Conservation (phyloP, 2,888 invertebrate species). For the Eristalis pertinax region DNA sequence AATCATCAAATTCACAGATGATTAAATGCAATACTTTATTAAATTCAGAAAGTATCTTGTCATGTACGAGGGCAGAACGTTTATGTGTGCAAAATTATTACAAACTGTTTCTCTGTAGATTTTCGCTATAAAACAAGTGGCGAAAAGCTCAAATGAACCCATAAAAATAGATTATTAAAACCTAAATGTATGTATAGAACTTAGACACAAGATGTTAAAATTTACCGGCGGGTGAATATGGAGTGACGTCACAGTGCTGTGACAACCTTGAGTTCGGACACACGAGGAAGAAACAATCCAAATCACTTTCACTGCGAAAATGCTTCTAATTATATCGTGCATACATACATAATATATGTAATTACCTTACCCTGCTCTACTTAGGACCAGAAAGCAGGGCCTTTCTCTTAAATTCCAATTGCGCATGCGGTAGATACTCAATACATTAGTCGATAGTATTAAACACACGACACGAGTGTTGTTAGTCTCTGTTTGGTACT, state of each 20-base stretch:
- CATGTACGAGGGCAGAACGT: too few relatives aligned
- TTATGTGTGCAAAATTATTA: too few relatives aligned
- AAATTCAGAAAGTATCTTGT: too few relatives aligned
- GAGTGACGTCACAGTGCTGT: background rate
- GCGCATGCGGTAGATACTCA: slow-evolving; percentile 24
- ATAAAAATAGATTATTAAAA: too few relatives aligned
- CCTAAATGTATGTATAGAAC: too few relatives aligned
- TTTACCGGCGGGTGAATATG: background rate
- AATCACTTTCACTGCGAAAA: slow-evolving; percentile 39
- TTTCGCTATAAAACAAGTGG: too few relatives aligned
- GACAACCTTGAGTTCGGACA: slow-evolving; percentile 25
- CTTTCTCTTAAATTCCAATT: slow-evolving; percentile 11
- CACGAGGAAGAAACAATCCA: background rate
- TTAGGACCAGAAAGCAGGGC: background rate
- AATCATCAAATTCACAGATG: too few relatives aligned
- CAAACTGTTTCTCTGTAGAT: too few relatives aligned
- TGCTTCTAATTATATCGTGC: slow-evolving; percentile 37
- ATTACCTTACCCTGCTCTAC: slow-evolving; percentile 10
- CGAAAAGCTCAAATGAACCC: too few relatives aligned
- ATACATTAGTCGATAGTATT: background rate
- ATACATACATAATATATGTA: background rate
- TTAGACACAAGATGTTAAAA: background rate
- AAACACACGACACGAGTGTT: background rate
- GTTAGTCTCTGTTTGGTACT: slow-evolving; percentile 9
- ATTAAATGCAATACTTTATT: too few relatives aligned